These are phyloP conservation scores for Andrena cerasifolii DNA, from an alignment of 1,140 invertebrate genomes.

Conservation along the genomic window DNA sequence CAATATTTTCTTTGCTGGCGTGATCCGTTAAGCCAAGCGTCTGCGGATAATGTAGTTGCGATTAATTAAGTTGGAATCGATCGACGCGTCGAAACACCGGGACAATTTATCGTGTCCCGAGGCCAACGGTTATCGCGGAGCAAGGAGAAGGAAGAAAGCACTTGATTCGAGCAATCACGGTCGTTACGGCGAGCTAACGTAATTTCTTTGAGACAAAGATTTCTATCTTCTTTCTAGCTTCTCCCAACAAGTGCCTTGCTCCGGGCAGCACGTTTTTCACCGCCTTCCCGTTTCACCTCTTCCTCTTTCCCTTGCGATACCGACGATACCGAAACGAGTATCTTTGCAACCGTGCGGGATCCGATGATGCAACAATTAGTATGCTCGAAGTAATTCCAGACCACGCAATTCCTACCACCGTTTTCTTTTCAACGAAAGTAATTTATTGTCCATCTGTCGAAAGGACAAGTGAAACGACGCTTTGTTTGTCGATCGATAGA, in stretches of 20 bases:
- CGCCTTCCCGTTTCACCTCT: not conserved
- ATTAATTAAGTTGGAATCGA: slow-evolving; percentile 13
- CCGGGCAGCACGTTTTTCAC: not conserved
- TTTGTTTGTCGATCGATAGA: not conserved
- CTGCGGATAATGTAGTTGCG: not conserved
- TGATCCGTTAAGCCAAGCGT: not conserved
- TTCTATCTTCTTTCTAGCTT: slow-evolving; percentile 9
- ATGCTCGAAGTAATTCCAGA: not conserved
- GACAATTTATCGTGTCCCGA: not conserved
- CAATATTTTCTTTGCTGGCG: not conserved
- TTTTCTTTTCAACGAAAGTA: not conserved
- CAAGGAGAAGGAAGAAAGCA: not conserved
- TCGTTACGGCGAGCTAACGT: slow-evolving; percentile 17
- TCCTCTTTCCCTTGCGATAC: not conserved
- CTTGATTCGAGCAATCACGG: slow-evolving; percentile 20
- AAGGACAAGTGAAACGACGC: not conserved
- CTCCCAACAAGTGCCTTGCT: not conserved
- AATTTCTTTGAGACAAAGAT: slow-evolving; percentile 8
- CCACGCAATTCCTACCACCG: not conserved
- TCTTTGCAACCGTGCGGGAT: slow-evolving; percentile 10
- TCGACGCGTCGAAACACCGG: not conserved
- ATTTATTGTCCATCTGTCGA: too few relatives aligned
- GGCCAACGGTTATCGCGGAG: not conserved
- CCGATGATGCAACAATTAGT: slow-evolving; percentile 18
- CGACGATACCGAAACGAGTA: not conserved